These are phyloP conservation scores for Neomonachus schauinslandi DNA, from an alignment of 2,113 vertebrate genomes.

Conservation along the genomic window DNA sequence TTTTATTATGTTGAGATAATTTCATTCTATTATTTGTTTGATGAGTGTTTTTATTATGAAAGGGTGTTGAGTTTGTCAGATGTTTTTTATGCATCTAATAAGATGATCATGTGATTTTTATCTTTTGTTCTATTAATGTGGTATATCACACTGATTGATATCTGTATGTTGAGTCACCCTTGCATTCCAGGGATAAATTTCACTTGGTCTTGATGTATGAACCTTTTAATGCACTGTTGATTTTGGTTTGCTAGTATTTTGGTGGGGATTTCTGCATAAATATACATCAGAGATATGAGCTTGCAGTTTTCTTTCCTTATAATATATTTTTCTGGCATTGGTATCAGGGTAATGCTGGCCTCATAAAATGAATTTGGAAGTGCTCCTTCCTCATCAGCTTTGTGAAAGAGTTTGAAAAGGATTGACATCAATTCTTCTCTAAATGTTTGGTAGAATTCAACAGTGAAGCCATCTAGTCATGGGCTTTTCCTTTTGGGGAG, in stretches of 20 bases:
- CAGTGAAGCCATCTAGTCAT: background rate
- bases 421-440: background rate
- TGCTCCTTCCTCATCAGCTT: background rate
- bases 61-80: background rate
- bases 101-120: background rate
- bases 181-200: background rate
- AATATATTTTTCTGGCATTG: background rate
- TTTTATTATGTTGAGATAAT: background rate
- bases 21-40: background rate
- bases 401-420: background rate
- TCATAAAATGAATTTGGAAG: constrained; percentile 12
- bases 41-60: background rate
- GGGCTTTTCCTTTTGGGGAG: background rate
- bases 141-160: background rate
- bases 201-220: background rate
- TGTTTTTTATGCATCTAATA: background rate
- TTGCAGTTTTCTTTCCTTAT: background rate
- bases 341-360: background rate
- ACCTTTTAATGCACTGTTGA: background rate
- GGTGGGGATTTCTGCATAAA: background rate
- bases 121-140: background rate
- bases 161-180: background rate
- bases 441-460: background rate
- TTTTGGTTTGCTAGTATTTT: background rate
- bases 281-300: background rate